Percentiles rank a stretch among this genome's conserved stretches.
These are phyloP conservation scores for Clarias platycephalus DNA, from an alignment of 2,797 vertebrate genomes.

Conservation along the genomic window DNA sequence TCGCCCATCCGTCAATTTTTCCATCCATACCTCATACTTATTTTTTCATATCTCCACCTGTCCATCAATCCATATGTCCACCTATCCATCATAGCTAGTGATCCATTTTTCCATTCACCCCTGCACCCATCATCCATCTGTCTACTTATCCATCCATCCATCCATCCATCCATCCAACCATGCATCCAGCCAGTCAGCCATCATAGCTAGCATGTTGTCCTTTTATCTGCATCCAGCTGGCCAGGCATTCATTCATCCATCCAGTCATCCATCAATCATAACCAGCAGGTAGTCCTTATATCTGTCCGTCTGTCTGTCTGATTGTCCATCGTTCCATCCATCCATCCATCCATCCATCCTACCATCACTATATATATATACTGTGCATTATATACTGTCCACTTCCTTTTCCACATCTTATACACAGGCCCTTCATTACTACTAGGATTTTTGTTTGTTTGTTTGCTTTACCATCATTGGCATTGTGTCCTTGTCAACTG, in stretches of 20 bases:
- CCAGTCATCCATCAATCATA: neutral
- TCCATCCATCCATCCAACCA: neutral
- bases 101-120: neutral
- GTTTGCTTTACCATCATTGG: slow-evolving; percentile 62
- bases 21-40: neutral
- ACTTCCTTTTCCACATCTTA: neutral
- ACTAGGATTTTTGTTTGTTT: neutral
- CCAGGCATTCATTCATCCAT: neutral
- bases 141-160: neutral
- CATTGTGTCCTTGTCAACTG: slow-evolving; percentile 52
- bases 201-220: too few relatives aligned
- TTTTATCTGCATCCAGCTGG: neutral
- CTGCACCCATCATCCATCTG: neutral
- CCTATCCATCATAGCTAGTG: neutral
- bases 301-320: neutral
- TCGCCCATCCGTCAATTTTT: neutral
- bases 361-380: neutral
- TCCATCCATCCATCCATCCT: neutral
- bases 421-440: neutral
- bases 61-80: neutral
- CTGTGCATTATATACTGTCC: neutral
- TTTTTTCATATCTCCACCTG: too few relatives aligned
- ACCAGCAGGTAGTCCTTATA: too few relatives aligned
- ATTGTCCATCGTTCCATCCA: neutral
- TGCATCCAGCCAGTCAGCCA: neutral